Base-by-base conservation (phyloP, 2,888 invertebrate species). In the Caenorhabditis sinica region DNA sequence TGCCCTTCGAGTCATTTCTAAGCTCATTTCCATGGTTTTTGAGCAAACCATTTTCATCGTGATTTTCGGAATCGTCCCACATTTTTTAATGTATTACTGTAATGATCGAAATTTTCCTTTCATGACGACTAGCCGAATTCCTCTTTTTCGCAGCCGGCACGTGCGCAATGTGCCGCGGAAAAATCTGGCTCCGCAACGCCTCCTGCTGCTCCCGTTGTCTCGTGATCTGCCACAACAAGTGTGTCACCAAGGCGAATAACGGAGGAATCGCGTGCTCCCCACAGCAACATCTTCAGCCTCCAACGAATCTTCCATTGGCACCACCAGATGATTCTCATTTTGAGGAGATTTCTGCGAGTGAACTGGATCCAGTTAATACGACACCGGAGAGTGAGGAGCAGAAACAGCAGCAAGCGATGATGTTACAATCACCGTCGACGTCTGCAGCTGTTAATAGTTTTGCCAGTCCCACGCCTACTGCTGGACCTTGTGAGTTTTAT, bases 131-230 rank as follows among this genome's bases (percentile, higher is more conserved):
- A 13, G 49, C 9, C 2, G 6, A 51, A 20, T 20, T 51, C 33
- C 33, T 33, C 15, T 13, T 60, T 20, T 20, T 66, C 56, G 53
- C 69, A 86, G 79, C 63, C 4, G 75, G 85, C 1, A 79, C 75
- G 9, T 91, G 92, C 81, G 87, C 89, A n/a, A 83, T 89, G 71
- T 92, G 92, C 68, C 81, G 88, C 6, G 91, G 92, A 13, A 92
- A 96, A 96, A 97, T 98, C 90, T 98, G 98, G 98, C 94, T 98
- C 85, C 97, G 97, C 94, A 97, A 97, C 91, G 98, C 97, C 4
- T 96, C 96, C 91, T 96, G 96, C 92, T 98, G 98, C 93, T 95
- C 95, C 72, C 95, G 95, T 86, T 98, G 98, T 93, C 95, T 95
- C 0, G 95, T 97, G 94, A 96, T 96, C 89, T 97, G 97, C 93